Evolutionary conservation across 2,888 invertebrate species (phyloP).

Genomic region (Portevinia maculata): DNA sequence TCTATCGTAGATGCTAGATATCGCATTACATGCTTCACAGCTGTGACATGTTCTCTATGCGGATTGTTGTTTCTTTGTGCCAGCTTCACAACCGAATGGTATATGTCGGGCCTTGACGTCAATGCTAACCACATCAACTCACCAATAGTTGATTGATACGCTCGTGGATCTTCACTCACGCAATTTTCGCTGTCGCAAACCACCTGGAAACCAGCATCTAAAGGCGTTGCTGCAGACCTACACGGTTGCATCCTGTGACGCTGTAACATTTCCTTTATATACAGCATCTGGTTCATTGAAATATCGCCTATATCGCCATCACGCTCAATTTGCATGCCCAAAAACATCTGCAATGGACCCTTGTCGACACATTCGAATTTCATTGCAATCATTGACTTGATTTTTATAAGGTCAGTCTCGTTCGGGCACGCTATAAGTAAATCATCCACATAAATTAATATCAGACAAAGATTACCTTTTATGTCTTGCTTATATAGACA

Average conservation of each 20-base stretch:
- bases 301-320: constrained; percentile 34
- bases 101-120: constrained; percentile 34
- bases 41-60: constrained; percentile 23
- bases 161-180: background rate
- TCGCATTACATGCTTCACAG: constrained; percentile 13
- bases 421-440: constrained; percentile 26
- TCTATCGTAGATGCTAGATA: constrained; percentile 22
- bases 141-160: constrained; percentile 32
- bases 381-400: constrained; percentile 17
- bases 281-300: constrained; percentile 12
- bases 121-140: constrained; percentile 35
- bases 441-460: constrained; percentile 26
- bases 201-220: constrained; percentile 31
- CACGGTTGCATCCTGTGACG: constrained; percentile 23
- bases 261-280: constrained; percentile 37
- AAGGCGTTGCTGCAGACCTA: constrained; percentile 25
- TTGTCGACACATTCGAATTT: constrained; percentile 31
- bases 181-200: constrained; percentile 20
- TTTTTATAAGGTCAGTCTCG: constrained; percentile 11
- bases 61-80: constrained; percentile 32
- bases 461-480: constrained; percentile 19
- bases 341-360: constrained; percentile 17
- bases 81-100: constrained; percentile 24
- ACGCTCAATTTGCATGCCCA: constrained; percentile 40
- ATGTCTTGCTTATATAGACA: constrained; percentile 31